These are phyloP conservation scores for Aspiorhynchus laticeps DNA, from an alignment of 2,113 vertebrate species.

Conservation along the genomic window DNA sequence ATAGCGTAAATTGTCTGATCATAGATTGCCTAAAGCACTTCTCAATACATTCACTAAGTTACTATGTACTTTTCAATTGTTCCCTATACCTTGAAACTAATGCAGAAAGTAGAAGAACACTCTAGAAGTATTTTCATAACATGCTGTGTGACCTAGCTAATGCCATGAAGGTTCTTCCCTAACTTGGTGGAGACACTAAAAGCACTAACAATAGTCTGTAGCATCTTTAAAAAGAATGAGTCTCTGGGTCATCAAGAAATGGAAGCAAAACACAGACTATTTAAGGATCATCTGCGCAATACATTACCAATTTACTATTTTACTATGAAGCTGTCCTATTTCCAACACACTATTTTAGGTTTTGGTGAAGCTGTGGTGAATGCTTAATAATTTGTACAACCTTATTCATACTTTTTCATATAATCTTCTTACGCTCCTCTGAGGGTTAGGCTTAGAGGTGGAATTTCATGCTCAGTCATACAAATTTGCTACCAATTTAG, in stretches of 20 bases:
- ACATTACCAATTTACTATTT: neutral
- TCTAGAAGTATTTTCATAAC: neutral
- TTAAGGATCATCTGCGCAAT: neutral
- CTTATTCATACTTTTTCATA: neutral
- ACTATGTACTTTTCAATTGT: neutral
- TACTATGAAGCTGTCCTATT: neutral
- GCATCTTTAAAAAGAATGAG: conserved; percentile 15
- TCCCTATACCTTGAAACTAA: neutral
- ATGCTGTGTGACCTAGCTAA: neutral
- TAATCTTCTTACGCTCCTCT: neutral
- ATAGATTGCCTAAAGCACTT: neutral
- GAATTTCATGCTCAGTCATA: neutral
- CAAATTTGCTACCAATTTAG: neutral
- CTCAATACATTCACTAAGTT: neutral
- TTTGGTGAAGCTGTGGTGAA: neutral
- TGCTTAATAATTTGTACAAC: neutral
- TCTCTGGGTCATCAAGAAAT: conserved; percentile 21
- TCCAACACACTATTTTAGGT: neutral
- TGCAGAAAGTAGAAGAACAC: neutral
- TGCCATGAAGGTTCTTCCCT: neutral
- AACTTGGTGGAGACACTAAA: neutral
- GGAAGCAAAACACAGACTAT: conserved; percentile 28
- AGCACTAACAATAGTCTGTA: conserved; percentile 7
- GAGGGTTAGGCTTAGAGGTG: neutral
- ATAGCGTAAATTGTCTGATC: neutral